Base-by-base conservation (phyloP, 2,113 vertebrate genomes). In the Anguilla japonica region DNA sequence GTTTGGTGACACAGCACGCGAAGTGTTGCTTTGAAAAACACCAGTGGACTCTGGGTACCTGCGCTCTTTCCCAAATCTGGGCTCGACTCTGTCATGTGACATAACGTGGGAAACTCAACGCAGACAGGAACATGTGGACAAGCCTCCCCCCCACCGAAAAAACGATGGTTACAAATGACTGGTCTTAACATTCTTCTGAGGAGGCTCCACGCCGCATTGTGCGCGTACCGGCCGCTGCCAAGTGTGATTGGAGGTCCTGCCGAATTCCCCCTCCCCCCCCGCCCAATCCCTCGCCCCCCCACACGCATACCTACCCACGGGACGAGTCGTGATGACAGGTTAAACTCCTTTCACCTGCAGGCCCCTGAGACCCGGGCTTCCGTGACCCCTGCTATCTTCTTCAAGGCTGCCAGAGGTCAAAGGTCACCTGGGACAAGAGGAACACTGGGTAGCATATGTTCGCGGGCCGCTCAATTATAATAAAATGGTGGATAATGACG, bases 331-430 rank as follows among this genome's bases (percentile, higher is more conserved):
- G 88, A 81, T 87, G 88, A 87, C 88, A 87, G 88, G 79, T 84
- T 84, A 82, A 87, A 87, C 88, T 83, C 85, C 88, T 87, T 87
- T 87, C 88, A 87, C 88, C 88, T 89, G 85, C 86, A 82, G 16
- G 11, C 85, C 85, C 85, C 83, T 57, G 46, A 75, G 71, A 60
- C 46, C 46, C 8, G 60, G 41, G 63, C 85, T 87, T 84, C 83
- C 39, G 85, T 87, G 85, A 87, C 88, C 88, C 60, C 63, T 41
- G 14, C 88, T 89, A 89, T 89, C 88, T 87, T 82, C 85, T 85
- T 88, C 87, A 86, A 88, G 82, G 87, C 87, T 79, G 78, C 50
- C 71, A 75, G 79, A 79, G 83, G 85, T 81, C 43, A 86, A 20
- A 71, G 88, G 85, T 89, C 85, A 82, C 56, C 83, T 0, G 8